These are phyloP conservation scores for Strigamia crassipes DNA, from an alignment of 2,888 invertebrate genomes.

Conservation along the genomic window DNA sequence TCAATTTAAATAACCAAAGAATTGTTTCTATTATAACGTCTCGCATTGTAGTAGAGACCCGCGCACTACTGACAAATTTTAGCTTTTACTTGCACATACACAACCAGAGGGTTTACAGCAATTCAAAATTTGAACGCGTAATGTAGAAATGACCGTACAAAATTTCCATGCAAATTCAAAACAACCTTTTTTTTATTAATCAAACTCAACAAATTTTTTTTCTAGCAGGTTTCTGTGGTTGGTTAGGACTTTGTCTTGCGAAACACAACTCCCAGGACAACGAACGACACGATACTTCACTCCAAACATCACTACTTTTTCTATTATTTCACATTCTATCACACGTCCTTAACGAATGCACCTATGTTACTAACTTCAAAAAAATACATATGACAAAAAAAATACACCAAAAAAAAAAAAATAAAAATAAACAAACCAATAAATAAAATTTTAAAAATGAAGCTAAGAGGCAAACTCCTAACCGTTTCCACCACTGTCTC, in stretches of 20 bases:
- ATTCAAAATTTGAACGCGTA: too few relatives aligned
- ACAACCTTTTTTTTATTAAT: too few relatives aligned
- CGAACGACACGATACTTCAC: slow-evolving; percentile 10
- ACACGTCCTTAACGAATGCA: background rate
- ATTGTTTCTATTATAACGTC: too few relatives aligned
- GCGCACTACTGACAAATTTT: too few relatives aligned
- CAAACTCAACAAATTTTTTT: background rate
- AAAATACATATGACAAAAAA: background rate
- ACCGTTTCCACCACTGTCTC: slow-evolving; percentile 10
- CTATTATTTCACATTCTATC: background rate
- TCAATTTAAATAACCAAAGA: too few relatives aligned
- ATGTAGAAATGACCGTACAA: too few relatives aligned
- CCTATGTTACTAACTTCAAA: background rate
- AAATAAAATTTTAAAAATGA: background rate
- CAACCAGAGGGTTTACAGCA: too few relatives aligned
- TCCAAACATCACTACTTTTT: background rate
- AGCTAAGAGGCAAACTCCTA: background rate
- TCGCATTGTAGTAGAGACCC: too few relatives aligned
- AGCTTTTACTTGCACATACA: too few relatives aligned
- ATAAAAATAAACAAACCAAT: background rate
- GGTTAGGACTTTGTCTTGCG: slow-evolving; percentile 10
- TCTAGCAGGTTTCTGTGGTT: slow-evolving; percentile 3
- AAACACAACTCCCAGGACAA: slow-evolving; percentile 1
- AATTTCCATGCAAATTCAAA: background rate
- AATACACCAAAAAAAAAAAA: background rate